Percentiles rank a stretch among this genome's conserved stretches.
phyloP scores from a whole-genome alignment of 1,140 invertebrate species.

The Coptotermes formosanus region DNA sequence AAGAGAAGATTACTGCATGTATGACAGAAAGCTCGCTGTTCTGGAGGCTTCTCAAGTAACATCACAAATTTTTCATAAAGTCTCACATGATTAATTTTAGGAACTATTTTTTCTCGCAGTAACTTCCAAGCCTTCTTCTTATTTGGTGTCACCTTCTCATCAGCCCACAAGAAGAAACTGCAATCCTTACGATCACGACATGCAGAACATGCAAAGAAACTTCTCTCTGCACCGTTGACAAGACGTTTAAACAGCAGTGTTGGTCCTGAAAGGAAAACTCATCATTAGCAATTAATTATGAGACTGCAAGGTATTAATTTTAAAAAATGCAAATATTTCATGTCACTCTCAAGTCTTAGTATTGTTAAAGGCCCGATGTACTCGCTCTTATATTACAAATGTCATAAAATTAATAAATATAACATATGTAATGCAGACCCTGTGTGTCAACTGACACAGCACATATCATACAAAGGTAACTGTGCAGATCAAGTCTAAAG shows the following conservation, averaged over 20 bases:
- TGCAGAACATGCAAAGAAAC: slow-evolving; percentile 77
- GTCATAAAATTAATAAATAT: no score
- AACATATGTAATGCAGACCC: no score
- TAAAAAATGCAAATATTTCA: no score
- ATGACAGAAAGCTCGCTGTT: slow-evolving; percentile 55
- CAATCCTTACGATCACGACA: slow-evolving; percentile 74
- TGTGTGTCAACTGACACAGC: no score
- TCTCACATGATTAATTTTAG: slow-evolving; percentile 52
- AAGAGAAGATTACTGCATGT: slow-evolving; percentile 60
- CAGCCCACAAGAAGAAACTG: slow-evolving; percentile 60
- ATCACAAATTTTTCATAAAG: slow-evolving; percentile 52
- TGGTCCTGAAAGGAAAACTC: slow-evolving; percentile 53
- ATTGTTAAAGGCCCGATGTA: no score
- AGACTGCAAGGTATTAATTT: no score
- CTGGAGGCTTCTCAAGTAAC: slow-evolving; percentile 40
- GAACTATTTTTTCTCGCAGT: slow-evolving; percentile 51
- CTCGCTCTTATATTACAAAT: no score
- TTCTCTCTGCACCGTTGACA: slow-evolving; percentile 44
- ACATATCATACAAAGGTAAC: no score
- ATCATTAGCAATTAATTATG: background rate
- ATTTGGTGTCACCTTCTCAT: slow-evolving; percentile 48
- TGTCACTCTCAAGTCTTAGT: no score
- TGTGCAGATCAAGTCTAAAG: no score
- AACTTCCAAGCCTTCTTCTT: slow-evolving; percentile 52
- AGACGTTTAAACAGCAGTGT: slow-evolving; percentile 64